Conservation (phyloP, 2,113 vertebrate species). For the Antigone vipio region DNA sequence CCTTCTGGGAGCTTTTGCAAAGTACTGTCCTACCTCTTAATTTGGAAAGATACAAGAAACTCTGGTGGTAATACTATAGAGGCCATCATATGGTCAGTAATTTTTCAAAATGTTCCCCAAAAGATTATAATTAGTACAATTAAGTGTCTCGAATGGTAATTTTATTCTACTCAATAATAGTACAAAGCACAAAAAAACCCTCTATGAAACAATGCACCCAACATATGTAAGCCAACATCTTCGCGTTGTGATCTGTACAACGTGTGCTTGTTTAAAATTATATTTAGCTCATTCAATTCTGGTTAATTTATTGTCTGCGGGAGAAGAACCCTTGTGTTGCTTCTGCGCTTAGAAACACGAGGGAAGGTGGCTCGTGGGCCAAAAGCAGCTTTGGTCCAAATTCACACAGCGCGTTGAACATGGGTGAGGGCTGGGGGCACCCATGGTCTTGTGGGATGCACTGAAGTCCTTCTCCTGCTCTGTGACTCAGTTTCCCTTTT, state of each 20-base stretch:
- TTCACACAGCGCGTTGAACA: fast-evolving
- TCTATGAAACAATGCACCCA: background rate
- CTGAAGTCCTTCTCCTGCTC: background rate
- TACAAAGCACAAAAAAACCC: background rate
- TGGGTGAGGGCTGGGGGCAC: background rate
- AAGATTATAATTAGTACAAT: slow-evolving; percentile 31
- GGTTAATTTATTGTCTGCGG: background rate
- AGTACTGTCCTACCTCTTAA: background rate
- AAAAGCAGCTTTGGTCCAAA: background rate
- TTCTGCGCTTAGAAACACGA: fast-evolving
- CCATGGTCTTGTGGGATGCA: no score
- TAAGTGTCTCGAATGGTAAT: background rate
- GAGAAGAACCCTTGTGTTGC: background rate
- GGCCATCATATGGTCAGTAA: background rate
- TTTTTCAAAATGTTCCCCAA: slow-evolving; percentile 12
- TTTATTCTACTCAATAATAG: background rate
- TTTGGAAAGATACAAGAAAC: background rate
- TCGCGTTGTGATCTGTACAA: background rate
- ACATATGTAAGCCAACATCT: background rate
- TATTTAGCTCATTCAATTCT: background rate
- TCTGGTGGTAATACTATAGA: background rate
- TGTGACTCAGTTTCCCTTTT: background rate
- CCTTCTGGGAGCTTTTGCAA: background rate
- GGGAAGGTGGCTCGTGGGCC: background rate
- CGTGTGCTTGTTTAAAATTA: background rate